Evolutionary conservation across 1,140 invertebrate species (phyloP), one percentile per base, ranked within the genome.

Genomic region (Xylocopa sonorina): DNA sequence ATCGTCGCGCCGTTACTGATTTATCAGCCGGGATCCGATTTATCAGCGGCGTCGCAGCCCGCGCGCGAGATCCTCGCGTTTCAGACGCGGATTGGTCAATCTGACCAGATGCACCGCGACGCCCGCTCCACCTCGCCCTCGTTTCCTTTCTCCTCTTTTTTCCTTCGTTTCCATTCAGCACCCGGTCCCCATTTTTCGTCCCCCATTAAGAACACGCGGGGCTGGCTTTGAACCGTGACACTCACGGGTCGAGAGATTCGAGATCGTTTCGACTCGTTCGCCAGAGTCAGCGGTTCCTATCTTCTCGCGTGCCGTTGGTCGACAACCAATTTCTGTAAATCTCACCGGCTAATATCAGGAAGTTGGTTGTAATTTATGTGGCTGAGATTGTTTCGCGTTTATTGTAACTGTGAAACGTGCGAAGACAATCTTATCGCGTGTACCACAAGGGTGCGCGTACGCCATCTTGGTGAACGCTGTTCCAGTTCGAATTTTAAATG

Each of bases 21-120:
- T 86, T 86, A 86, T 80, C 84, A 85, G 68, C 73, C 63, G 51
- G 74, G 55, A 84, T 83, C 76, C 82, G 82, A 83, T 84, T 84
- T 84, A 84, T 84, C 82, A 84, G 82, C 38, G n/a, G 81, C 53
- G 81, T 80, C 81, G 80, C 80, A 83, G 51, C 41, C 43, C 29
- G 46, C 62, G 76, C 50, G 69, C 34, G 62, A 82, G 77, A 84
- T 83, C 69, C 76, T 75, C 81, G 71, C 77, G 82, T 79, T 83
- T 55, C 83, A 73, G 69, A 66, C 67, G 58, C 71, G 64, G 83
- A 82, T 85, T 82, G 84, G 63, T 81, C 83, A 84, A 77, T 85
- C 75, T 81, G 73, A n/a, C 32, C 51, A 51, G 55, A 71, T 55
- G 55, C 81, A 60, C 21, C 50, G 34, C 50, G 41, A 53, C 24